phyloP scores from a whole-genome alignment of 92 coral and sea anemone genomes.

The Virgularia gustaviana region DNA sequence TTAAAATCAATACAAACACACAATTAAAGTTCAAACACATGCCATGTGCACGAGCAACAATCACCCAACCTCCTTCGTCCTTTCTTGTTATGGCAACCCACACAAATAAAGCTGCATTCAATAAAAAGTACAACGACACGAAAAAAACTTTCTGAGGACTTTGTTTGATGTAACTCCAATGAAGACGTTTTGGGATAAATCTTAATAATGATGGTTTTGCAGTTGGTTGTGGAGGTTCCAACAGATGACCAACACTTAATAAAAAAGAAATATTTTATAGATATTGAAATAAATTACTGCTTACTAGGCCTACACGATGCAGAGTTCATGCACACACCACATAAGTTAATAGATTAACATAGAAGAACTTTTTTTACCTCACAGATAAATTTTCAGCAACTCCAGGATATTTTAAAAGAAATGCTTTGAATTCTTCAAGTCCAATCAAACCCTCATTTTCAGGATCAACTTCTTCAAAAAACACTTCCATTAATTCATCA shows the following conservation, averaged over 20 bases:
- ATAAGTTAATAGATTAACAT: too few relatives aligned
- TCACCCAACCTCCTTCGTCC: conserved; percentile 28
- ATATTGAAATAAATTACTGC: too few relatives aligned
- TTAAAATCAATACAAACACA: conserved; percentile 26
- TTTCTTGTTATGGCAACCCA: conserved; percentile 23
- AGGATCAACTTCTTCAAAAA: conserved; percentile 22
- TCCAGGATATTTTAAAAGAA: conserved; percentile 31
- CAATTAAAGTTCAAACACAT: conserved; percentile 38
- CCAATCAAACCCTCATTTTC: conserved; percentile 19
- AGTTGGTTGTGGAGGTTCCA: conserved; percentile 15
- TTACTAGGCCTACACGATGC: too few relatives aligned
- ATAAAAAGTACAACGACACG: conserved; percentile 4
- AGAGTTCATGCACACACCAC: too few relatives aligned
- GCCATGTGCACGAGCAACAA: conserved; percentile 28
- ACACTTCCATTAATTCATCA: conserved; percentile 29
- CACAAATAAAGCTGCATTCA: conserved; percentile 23
- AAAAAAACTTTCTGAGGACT: conserved; percentile 7
- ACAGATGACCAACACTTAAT: conserved; percentile 24
- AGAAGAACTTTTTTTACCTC: conserved; percentile 10
- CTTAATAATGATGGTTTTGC: neutral
- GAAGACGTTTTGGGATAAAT: conserved; percentile 32
- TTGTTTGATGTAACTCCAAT: conserved; percentile 24
- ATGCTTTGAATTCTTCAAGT: conserved; percentile 17
- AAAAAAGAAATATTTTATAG: too few relatives aligned
- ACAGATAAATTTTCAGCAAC: conserved; percentile 34